These are phyloP conservation scores for Sinosuthora webbiana DNA, from an alignment of 2,113 vertebrate species.

Conservation along the genomic window DNA sequence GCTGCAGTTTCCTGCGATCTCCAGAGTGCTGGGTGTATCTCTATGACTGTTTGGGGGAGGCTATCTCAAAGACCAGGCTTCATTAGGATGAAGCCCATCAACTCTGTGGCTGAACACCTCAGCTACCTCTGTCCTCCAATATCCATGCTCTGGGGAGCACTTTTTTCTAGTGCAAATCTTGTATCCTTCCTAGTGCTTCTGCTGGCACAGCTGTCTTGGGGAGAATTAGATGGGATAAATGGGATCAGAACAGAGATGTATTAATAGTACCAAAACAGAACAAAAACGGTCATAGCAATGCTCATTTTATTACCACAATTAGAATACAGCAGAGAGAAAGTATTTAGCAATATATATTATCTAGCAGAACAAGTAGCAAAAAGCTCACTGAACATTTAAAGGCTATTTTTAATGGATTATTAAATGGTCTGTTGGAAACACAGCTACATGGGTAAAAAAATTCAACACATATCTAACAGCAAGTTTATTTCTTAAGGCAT, in stretches of 20 bases:
- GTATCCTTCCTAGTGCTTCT: not conserved
- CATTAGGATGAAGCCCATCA: not conserved
- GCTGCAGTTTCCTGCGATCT: not conserved
- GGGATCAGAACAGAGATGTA: not conserved
- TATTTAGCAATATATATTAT: not conserved
- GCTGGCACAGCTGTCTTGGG: not conserved
- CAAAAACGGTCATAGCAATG: not conserved
- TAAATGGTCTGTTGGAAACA: not conserved
- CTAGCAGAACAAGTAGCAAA: not conserved
- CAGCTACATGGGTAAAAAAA: not conserved
- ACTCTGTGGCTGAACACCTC: not conserved
- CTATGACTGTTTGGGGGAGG: not conserved
- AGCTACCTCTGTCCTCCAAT: not conserved
- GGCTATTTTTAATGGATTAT: not conserved
- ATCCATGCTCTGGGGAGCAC: not conserved
- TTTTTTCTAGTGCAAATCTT: not conserved
- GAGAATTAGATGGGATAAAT: not conserved
- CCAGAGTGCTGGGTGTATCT: not conserved
- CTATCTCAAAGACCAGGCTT: not conserved
- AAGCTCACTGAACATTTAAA: not conserved
- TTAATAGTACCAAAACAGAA: not conserved
- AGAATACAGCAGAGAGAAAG: not conserved
- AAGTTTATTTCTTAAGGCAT: not conserved
- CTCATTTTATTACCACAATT: not conserved
- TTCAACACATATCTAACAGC: not conserved